Base-by-base conservation (phyloP, 1,140 invertebrate species). In the Drosophila sulfurigaster region DNA sequence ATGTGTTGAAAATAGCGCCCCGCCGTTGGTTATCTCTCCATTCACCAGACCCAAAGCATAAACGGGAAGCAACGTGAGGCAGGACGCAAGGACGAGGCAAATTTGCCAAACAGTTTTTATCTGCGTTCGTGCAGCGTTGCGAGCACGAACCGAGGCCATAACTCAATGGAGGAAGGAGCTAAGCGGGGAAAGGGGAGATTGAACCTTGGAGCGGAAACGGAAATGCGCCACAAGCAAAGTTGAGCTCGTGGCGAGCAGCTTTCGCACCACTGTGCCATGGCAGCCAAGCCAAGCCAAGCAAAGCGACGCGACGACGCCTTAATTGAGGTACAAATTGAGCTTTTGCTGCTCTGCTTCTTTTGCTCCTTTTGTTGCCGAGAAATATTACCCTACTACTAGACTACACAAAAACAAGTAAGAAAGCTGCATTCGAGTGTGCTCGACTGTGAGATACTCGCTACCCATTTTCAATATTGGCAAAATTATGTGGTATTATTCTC, bases 261-360 rank as follows among this genome's bases (percentile, higher is more conserved):
- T 82, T 87, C 66, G 85, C 65, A 48, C 71, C 85, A 89, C 85
- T 89, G 85, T 89, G 81, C 85, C 72, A 78, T 75, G 82, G 82
- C 58, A 25, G 62, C 20, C 20, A 25, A 25, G 20, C 20, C 3
- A 25, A 25, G 20, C 20, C 2, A 20, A 20, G 20, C 3, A 3
- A 25, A 3, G 20, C 20, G 20, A 25, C 20, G 20, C 54, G 68
- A 66, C 80, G 85, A 89, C 85, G 85, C 85, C 85, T 89, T 89
- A 89, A 89, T 89, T 89, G 85, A 89, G 81, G 85, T 89, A 89
- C 85, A 89, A 89, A 89, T 89, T 89, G 85, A 89, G 85, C 83
- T 87, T 88, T 89, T 88, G 74, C 46, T 88, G 74, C 46, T 41
- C 46, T 64, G 68, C 43, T 52, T 41, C 66, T 43, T 65, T 67